A percentile compares a stretch with the other conserved stretches of the same genome.
phyloP scores from a whole-genome alignment of 2,888 invertebrate species.

The Heliconius sara region DNA sequence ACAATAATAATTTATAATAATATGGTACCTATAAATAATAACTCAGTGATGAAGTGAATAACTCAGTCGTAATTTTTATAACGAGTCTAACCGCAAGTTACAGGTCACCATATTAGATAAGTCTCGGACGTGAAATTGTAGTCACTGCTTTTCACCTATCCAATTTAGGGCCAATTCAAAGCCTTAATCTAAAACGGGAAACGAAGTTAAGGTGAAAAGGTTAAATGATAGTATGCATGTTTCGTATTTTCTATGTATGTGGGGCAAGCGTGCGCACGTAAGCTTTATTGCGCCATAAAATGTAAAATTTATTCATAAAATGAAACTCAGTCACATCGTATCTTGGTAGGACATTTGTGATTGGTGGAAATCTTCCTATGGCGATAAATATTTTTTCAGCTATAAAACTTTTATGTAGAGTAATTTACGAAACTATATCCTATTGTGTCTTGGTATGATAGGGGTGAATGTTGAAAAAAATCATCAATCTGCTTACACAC shows the following conservation, averaged over 20 bases:
- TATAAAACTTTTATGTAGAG: no score
- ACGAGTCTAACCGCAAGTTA: neutral
- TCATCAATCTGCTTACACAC: no score
- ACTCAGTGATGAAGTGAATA: no score
- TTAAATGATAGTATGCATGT: neutral
- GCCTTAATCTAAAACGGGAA: slow-evolving; percentile 5
- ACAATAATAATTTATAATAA: no score
- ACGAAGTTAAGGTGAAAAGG: slow-evolving; percentile 1
- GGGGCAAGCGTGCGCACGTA: neutral
- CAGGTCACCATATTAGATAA: neutral
- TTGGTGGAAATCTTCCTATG: neutral
- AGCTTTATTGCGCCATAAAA: neutral
- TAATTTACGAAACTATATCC: neutral
- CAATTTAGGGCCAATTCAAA: neutral
- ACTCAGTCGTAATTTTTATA: neutral
- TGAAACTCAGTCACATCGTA: neutral
- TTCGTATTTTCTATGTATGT: neutral
- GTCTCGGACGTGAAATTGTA: neutral
- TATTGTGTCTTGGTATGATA: neutral
- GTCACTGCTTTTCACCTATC: neutral
- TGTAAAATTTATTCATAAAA: neutral
- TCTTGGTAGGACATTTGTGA: neutral
- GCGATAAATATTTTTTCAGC: neutral
- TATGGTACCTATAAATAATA: no score
- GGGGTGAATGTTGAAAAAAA: neutral